Evolutionary conservation across 1,140 invertebrate genomes (phyloP).

Genomic region (Stegodyphus mimosarum): DNA sequence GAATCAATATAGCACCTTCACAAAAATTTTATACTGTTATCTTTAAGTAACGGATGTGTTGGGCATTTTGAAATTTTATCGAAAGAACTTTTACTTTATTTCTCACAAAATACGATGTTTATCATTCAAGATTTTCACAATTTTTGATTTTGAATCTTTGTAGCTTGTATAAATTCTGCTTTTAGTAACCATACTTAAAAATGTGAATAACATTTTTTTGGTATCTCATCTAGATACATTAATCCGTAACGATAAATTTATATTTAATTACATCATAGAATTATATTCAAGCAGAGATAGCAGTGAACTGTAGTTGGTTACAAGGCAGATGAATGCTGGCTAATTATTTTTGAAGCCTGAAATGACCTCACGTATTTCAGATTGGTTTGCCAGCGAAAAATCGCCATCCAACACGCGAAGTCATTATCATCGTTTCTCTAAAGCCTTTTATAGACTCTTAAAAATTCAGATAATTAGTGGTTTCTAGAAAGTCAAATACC

Average conservation of each 20-base stretch:
- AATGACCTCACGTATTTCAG: neutral
- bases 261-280: no score
- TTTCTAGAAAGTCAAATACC: neutral
- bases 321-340: no score
- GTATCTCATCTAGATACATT: no score
- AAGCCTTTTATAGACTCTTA: neutral
- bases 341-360: no score
- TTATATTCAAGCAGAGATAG: no score
- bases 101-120: no score
- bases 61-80: conserved; percentile 2
- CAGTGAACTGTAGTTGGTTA: no score
- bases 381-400: neutral
- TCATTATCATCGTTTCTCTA: neutral
- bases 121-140: no score
- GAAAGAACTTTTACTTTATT: neutral
- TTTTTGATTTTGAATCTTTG: no score
- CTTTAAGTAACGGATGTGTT: conserved; percentile 34
- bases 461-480: conserved; percentile 5
- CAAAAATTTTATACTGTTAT: neutral
- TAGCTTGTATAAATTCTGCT: no score
- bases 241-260: no score
- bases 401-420: neutral
- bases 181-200: neutral
- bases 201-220: neutral
- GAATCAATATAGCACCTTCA: neutral